These are phyloP conservation scores for Drosophila infuscata DNA, from an alignment of 2,888 invertebrate species.

Conservation along the genomic window DNA sequence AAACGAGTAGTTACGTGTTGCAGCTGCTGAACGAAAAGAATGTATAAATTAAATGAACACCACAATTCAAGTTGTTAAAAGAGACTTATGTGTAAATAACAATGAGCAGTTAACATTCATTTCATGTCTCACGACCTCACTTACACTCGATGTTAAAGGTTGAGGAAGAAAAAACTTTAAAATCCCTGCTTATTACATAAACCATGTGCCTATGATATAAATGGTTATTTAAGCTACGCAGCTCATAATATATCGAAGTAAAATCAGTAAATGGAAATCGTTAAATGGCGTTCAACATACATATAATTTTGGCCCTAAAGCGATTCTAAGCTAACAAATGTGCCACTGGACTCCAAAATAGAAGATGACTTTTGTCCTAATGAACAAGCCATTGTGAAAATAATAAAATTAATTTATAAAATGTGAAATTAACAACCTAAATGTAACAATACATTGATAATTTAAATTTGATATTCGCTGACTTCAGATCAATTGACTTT, in stretches of 20 bases:
- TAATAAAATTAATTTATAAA: background rate
- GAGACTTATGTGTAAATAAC: slow-evolving; percentile 6
- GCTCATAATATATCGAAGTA: background rate
- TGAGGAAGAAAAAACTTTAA: background rate
- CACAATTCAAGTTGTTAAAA: slow-evolving; percentile 11
- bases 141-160: background rate
- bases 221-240: background rate
- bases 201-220: background rate
- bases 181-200: background rate
- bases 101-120: slow-evolving; percentile 3
- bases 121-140: slow-evolving; percentile 1
- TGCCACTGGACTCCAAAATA: background rate
- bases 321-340: background rate
- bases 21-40: slow-evolving; percentile 16
- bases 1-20: slow-evolving; percentile 23
- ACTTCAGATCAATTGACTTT: background rate
- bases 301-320: background rate
- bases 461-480: too few relatives aligned
- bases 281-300: background rate
- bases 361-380: background rate
- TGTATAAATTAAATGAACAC: slow-evolving; percentile 26
- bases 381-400: background rate
- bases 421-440: background rate
- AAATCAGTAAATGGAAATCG: background rate
- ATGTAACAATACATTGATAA: background rate